Percentiles rank a stretch among this genome's conserved stretches.
Conservation (phyloP, 2,113 vertebrate genomes). For the Platycercus adscitus region DNA sequence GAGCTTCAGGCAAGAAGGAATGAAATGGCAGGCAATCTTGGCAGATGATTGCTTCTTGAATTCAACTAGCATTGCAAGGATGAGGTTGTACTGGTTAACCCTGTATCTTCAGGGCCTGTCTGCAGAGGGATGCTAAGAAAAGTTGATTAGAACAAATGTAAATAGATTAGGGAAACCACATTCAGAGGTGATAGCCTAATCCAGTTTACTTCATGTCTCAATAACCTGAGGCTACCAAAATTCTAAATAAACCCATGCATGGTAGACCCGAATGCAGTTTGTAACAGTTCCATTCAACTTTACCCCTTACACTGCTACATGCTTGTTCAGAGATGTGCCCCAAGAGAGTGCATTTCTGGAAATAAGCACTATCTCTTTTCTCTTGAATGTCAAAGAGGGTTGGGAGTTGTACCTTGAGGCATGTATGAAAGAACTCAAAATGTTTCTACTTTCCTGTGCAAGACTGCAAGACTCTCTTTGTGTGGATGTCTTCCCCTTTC, state of each 20-base stretch:
- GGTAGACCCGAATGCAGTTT: neutral
- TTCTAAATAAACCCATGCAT: neutral
- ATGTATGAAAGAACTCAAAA: neutral
- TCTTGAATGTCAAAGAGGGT: no score
- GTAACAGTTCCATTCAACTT: neutral
- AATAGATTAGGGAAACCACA: neutral
- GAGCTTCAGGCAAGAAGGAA: conserved; percentile 31
- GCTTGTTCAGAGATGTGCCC: neutral
- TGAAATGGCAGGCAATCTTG: conserved; percentile 20
- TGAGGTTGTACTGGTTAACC: neutral
- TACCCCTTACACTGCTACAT: neutral
- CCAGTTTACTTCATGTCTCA: neutral
- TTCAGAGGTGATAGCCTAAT: neutral
- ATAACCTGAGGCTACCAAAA: neutral
- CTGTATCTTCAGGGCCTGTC: neutral
- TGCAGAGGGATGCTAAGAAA: neutral
- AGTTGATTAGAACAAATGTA: neutral
- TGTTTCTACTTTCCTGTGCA: neutral
- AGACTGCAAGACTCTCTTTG: neutral
- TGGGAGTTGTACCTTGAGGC: neutral
- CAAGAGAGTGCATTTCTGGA: neutral
- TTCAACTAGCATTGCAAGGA: conserved; percentile 18
- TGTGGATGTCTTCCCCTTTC: neutral
- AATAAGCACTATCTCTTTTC: neutral
- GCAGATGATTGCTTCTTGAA: conserved; percentile 16